A percentile compares a stretch with the other conserved stretches of the same genome.
Evolutionary conservation across 2,113 vertebrate genomes (phyloP).

Genomic region (Columbina picui): DNA sequence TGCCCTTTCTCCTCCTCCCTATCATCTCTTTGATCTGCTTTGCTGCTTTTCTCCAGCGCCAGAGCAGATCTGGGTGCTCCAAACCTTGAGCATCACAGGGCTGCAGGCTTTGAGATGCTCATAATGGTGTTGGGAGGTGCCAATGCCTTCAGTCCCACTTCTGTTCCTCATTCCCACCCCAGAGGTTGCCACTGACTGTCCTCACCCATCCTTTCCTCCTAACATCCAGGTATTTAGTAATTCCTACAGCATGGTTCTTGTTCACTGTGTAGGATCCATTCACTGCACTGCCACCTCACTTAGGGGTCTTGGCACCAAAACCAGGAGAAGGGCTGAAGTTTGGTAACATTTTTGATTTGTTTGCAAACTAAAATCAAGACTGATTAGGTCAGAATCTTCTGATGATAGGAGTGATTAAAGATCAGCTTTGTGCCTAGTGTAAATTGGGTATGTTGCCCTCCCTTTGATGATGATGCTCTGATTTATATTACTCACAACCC

Average conservation of each 20-base stretch:
- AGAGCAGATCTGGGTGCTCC: not conserved
- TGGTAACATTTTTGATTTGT: not conserved
- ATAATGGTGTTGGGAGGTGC: fast-evolving
- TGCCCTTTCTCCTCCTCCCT: not conserved
- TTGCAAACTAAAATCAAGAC: not conserved
- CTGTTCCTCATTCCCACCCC: fast-evolving
- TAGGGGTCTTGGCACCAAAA: not conserved
- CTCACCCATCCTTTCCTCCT: not conserved
- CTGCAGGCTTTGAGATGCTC: not conserved
- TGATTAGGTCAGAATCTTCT: not conserved
- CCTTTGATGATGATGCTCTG: not conserved
- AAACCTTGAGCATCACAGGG: not conserved
- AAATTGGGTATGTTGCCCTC: not conserved
- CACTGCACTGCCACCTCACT: not conserved
- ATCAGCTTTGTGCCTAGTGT: not conserved
- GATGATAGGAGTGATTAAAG: not conserved
- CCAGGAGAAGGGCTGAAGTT: not conserved
- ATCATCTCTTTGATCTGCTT: not conserved
- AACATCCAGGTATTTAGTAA: not conserved
- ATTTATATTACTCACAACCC: not conserved
- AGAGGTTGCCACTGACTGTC: not conserved
- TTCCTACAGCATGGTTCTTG: not conserved
- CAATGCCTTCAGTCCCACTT: not conserved
- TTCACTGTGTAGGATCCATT: not conserved
- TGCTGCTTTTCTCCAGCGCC: not conserved